Evolutionary conservation across 1,140 invertebrate genomes (phyloP).

Genomic region (Archegozetes longisetosus): DNA sequence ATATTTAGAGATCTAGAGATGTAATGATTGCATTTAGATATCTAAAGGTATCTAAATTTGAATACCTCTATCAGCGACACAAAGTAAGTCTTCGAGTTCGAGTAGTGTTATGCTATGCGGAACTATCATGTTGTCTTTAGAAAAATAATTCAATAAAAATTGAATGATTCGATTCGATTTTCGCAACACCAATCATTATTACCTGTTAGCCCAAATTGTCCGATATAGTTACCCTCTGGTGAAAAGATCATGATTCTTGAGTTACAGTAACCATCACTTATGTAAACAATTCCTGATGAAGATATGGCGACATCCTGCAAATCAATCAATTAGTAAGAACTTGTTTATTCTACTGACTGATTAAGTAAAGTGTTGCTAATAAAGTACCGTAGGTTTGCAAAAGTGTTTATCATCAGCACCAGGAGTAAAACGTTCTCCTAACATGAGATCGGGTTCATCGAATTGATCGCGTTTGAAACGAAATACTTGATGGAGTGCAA

Average conservation of each 20-base stretch:
- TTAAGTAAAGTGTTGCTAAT: too few species aligned
- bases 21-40: background rate
- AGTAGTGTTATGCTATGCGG: constrained; percentile 68
- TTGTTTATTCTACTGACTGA: too few species aligned
- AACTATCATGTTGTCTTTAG: constrained; percentile 28
- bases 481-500: constrained; percentile 73
- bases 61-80: constrained; percentile 60
- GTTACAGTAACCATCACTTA: constrained; percentile 91
- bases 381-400: constrained; percentile 62
- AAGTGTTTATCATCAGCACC: constrained; percentile 60
- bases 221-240: constrained; percentile 37
- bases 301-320: constrained; percentile 57
- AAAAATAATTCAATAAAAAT: constrained; percentile 11
- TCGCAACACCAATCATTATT: background rate
- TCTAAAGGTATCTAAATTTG: background rate
- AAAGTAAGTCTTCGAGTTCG: constrained; percentile 52
- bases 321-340: too few species aligned
- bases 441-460: constrained; percentile 23
- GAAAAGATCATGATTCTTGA: constrained; percentile 69
- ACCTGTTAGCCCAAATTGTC: constrained; percentile 24
- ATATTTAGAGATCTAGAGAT: background rate
- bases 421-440: constrained; percentile 51
- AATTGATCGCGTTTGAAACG: constrained; percentile 8
- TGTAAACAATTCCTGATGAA: constrained; percentile 66
- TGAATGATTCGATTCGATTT: background rate